phyloP scores from a whole-genome alignment of 2,113 vertebrate genomes.

The Piprites chloris region DNA sequence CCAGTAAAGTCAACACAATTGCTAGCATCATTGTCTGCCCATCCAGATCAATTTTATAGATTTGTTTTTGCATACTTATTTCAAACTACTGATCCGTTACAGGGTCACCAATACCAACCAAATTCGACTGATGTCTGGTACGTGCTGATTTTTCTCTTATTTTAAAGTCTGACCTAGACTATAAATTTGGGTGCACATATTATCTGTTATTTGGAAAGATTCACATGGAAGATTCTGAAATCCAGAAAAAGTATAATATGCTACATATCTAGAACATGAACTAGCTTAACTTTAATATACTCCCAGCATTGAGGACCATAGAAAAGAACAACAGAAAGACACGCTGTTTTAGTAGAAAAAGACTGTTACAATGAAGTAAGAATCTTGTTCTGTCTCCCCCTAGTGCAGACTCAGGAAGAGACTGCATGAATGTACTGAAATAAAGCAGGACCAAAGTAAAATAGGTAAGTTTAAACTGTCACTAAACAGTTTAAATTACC shows the following conservation, averaged over 20 bases:
- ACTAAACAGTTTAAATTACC: background rate
- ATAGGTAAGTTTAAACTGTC: background rate
- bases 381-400: background rate
- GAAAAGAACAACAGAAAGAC: background rate
- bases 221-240: background rate
- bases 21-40: background rate
- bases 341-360: background rate
- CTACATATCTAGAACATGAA: background rate
- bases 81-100: background rate
- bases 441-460: conserved; percentile 10
- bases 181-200: background rate
- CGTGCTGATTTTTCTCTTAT: background rate
- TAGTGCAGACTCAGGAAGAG: background rate
- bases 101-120: background rate
- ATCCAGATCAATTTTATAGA: background rate
- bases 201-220: background rate
- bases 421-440: background rate
- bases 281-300: background rate
- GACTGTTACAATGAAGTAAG: background rate
- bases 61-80: background rate
- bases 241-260: background rate
- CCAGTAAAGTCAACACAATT: background rate
- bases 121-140: background rate
- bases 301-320: background rate
- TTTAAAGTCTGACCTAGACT: background rate